Evolutionary conservation across 2,797 vertebrate species (phyloP).

Genomic region (Rhodeus uyekii): DNA sequence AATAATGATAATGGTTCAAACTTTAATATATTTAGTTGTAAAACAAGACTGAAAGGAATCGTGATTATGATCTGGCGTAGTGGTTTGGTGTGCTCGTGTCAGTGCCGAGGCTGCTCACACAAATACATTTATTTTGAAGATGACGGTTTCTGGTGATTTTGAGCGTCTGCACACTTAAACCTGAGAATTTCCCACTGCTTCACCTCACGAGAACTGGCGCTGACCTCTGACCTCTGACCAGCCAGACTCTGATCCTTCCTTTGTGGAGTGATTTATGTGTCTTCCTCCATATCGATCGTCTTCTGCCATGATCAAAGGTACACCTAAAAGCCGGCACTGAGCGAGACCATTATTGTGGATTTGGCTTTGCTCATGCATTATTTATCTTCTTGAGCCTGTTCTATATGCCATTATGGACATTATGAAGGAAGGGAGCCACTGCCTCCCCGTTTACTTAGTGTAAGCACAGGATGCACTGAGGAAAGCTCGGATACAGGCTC

Average conservation of each 20-base stretch:
- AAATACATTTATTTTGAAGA: background rate
- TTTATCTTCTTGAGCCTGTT: slow-evolving; percentile 84
- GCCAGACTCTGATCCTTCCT: slow-evolving; percentile 52
- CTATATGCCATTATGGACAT: slow-evolving; percentile 93
- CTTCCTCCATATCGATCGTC: slow-evolving; percentile 63
- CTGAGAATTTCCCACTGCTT: slow-evolving; percentile 1
- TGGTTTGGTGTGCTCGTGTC: no score
- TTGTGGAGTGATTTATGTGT: slow-evolving; percentile 58
- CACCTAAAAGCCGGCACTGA: slow-evolving; percentile 86
- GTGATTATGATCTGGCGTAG: no score
- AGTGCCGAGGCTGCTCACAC: background rate
- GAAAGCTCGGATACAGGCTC: slow-evolving; percentile 53
- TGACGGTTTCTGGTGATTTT: background rate
- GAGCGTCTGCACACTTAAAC: background rate
- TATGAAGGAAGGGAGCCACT: slow-evolving; percentile 85
- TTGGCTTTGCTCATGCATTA: slow-evolving; percentile 90
- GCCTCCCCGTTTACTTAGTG: slow-evolving; percentile 81
- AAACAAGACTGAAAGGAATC: no score
- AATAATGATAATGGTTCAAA: no score
- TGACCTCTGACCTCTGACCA: slow-evolving; percentile 56
- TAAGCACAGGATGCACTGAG: slow-evolving; percentile 68
- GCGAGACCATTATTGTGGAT: slow-evolving; percentile 86
- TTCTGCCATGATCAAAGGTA: slow-evolving; percentile 79
- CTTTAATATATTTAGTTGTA: no score
- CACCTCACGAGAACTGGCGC: slow-evolving; percentile 44